Conservation (phyloP, 2,888 invertebrate genomes). For the Drosophila melanocephala region DNA sequence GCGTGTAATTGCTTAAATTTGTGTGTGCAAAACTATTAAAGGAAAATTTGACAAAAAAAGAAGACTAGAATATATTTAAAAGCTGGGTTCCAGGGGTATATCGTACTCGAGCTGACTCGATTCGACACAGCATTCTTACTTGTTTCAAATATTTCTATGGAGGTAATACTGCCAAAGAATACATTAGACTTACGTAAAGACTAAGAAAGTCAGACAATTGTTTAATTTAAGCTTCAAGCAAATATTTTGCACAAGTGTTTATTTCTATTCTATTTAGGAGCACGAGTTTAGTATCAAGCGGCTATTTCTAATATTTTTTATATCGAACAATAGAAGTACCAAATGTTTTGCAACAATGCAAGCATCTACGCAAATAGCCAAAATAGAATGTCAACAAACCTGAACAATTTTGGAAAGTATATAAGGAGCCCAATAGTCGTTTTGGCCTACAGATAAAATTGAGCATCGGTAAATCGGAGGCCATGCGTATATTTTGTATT, state of each 20-base stretch:
- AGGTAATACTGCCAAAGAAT: not conserved
- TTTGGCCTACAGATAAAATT: constrained; percentile 51
- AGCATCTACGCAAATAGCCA: constrained; percentile 67
- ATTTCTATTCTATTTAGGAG: constrained; percentile 24
- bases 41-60: too few species aligned
- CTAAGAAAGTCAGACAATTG: constrained; percentile 49
- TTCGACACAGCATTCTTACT: not conserved
- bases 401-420: constrained; percentile 40
- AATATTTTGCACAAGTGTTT: constrained; percentile 73
- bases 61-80: too few species aligned
- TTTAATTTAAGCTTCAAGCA: constrained; percentile 59
- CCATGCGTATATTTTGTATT: constrained; percentile 63
- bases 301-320: constrained; percentile 20
- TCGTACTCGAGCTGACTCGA: not conserved
- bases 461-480: constrained; percentile 38
- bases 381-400: constrained; percentile 34
- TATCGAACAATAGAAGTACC: constrained; percentile 58
- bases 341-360: constrained; percentile 69
- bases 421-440: constrained; percentile 49
- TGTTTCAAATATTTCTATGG: not conserved
- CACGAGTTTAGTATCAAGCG: constrained; percentile 8
- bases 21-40: too few species aligned
- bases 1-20: too few species aligned
- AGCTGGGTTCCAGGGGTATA: not conserved
- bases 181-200: constrained; percentile 59